Percentiles rank a stretch among this genome's conserved stretches.
Conservation (phyloP, 1,140 invertebrate species). For the Drosophila sp. region DNA sequence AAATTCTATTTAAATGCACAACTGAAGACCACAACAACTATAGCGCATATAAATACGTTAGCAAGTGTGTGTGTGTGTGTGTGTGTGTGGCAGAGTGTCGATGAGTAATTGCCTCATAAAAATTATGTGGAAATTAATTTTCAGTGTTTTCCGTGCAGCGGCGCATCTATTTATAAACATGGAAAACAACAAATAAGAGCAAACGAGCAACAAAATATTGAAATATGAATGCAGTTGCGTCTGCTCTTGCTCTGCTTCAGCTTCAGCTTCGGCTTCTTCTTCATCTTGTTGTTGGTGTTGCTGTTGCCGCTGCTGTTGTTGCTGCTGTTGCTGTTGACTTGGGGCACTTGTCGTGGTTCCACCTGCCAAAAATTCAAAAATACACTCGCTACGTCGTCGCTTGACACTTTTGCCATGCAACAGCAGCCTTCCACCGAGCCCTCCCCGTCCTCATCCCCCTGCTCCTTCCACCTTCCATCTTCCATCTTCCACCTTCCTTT, state of each 20-base stretch:
- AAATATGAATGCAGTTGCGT: conserved; percentile 74
- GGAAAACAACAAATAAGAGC: conserved; percentile 34
- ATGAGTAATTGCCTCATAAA: conserved; percentile 83
- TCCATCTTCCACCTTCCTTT: background rate
- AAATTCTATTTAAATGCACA: conserved; percentile 8
- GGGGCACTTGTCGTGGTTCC: conserved; percentile 72
- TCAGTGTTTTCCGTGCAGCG: conserved; percentile 59
- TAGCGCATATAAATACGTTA: background rate
- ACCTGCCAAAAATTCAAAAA: conserved; percentile 78
- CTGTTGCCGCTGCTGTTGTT: background rate
- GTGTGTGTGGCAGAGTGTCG: conserved; percentile 56
- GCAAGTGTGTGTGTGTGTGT: background rate
- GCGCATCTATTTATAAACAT: conserved; percentile 52
- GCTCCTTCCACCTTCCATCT: background rate
- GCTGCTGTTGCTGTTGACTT: conserved; percentile 14
- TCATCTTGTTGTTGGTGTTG: background rate
- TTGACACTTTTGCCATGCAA: conserved; percentile 67
- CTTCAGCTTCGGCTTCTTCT: conserved; percentile 17
- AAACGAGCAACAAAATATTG: conserved; percentile 67
- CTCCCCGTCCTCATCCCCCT: background rate
- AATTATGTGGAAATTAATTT: conserved; percentile 83
- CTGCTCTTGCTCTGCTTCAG: background rate
- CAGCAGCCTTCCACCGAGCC: conserved; percentile 17
- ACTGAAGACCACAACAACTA: background rate
- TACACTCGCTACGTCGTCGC: conserved; percentile 51